Percentiles rank a stretch among this genome's conserved stretches.
Evolutionary conservation across 2,888 invertebrate genomes (phyloP).

Genomic region (Eretmocerus hayati): DNA sequence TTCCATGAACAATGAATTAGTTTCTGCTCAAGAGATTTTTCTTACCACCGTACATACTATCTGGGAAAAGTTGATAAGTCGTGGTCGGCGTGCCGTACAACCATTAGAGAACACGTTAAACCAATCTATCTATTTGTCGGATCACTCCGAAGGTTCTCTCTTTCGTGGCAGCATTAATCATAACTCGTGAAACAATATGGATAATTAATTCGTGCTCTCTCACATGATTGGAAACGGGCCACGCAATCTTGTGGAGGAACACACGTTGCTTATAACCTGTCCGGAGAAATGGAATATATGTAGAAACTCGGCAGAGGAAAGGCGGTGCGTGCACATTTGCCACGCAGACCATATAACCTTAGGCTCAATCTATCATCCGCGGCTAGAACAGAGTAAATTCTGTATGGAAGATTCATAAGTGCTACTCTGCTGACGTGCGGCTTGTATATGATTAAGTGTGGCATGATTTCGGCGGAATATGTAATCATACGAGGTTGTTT

Average conservation of each 20-base stretch:
- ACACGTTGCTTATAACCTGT: not conserved
- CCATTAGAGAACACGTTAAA: no score
- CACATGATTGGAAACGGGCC: slow-evolving; percentile 32
- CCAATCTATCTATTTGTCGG: no score
- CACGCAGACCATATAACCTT: no score
- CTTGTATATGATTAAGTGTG: slow-evolving; percentile 17
- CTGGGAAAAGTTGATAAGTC: no score
- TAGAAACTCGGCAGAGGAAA: no score
- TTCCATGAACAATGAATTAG: no score
- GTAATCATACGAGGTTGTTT: slow-evolving; percentile 1
- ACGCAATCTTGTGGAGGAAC: slow-evolving; percentile 13
- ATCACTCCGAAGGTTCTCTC: slow-evolving; percentile 30
- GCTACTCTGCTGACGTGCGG: slow-evolving; percentile 1
- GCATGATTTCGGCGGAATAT: slow-evolving; percentile 11
- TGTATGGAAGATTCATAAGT: slow-evolving; percentile 15
- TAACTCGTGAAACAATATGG: slow-evolving; percentile 35
- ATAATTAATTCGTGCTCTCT: slow-evolving; percentile 39
- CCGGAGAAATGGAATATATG: no score
- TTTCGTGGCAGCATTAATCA: slow-evolving; percentile 55
- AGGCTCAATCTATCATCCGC: slow-evolving; percentile 35
- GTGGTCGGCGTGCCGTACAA: no score
- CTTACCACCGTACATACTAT: no score
- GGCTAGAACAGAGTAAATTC: slow-evolving; percentile 16
- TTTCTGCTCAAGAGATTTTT: no score
- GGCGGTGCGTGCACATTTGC: no score